phyloP scores from a whole-genome alignment of 2,113 vertebrate genomes.

The Cyanocitta stelleri region DNA sequence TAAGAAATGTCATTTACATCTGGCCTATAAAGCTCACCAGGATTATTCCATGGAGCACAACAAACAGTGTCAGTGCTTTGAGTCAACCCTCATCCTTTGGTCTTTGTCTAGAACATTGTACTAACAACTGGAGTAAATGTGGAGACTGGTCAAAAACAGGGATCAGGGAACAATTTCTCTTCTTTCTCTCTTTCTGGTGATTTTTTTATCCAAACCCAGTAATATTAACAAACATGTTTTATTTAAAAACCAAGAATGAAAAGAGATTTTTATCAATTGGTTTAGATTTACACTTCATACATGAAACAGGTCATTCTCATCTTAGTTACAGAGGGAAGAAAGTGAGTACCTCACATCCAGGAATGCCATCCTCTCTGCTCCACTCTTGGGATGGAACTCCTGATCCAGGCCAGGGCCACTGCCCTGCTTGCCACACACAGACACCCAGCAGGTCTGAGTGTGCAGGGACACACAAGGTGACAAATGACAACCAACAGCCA shows the following conservation, averaged over 20 bases:
- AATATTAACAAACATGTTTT: not conserved
- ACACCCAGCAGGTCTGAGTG: not conserved
- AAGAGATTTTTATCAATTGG: not conserved
- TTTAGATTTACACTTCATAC: not conserved
- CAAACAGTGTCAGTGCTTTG: not conserved
- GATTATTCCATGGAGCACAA: not conserved
- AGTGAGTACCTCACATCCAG: not conserved
- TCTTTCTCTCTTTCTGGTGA: not conserved
- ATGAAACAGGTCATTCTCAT: not conserved
- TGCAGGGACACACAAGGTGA: not conserved
- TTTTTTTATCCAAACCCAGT: not conserved
- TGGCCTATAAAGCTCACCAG: not conserved
- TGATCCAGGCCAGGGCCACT: not conserved
- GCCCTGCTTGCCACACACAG: not conserved
- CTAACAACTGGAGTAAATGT: not conserved
- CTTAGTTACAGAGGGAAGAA: not conserved
- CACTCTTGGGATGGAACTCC: not conserved
- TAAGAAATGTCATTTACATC: not conserved
- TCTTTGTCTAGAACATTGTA: rapidly evolving
- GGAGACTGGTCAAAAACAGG: not conserved
- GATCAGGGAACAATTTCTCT: not conserved
- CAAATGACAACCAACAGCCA: not conserved
- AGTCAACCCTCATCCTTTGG: not conserved
- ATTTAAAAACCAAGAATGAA: not conserved
- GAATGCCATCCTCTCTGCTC: not conserved